phyloP scores from a whole-genome alignment of 2,113 vertebrate species.

The Pipra filicauda region DNA sequence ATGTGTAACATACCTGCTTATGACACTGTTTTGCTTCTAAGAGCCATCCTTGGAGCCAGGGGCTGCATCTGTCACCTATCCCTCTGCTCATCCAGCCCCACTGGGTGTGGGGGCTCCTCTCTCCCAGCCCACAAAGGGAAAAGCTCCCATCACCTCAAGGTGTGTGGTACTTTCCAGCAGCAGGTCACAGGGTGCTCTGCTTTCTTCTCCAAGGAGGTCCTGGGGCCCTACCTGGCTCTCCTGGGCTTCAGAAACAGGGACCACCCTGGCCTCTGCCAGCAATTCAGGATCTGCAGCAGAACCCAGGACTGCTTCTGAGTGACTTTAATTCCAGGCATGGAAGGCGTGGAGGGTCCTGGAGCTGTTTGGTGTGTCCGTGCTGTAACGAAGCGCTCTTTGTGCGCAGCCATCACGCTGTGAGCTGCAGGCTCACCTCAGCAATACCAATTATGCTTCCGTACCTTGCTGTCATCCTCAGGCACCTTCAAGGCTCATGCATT shows the following conservation, averaged over 20 bases:
- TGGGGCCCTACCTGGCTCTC: background rate
- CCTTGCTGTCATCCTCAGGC: background rate
- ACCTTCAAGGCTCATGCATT: background rate
- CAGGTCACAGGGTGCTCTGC: background rate
- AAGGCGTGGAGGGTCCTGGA: background rate
- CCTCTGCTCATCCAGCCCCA: background rate
- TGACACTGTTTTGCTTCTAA: background rate
- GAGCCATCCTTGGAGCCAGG: background rate
- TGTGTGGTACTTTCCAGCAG: background rate
- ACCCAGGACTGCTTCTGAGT: accelerated
- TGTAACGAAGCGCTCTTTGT: background rate
- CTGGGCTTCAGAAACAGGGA: background rate
- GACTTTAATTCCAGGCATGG: background rate
- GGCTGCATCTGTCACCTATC: accelerated
- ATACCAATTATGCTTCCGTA: background rate
- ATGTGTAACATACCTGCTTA: accelerated
- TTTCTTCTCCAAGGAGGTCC: background rate
- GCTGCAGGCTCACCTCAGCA: background rate
- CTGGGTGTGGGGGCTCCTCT: background rate
- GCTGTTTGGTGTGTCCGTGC: background rate
- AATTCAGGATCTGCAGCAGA: background rate
- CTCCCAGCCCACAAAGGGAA: background rate
- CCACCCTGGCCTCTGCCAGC: background rate
- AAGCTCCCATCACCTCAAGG: background rate
- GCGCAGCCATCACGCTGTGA: background rate